Evolutionary conservation across 2,888 invertebrate species (phyloP), one percentile per base, ranked within the genome.

Genomic region (Tetragnatha montana): DNA sequence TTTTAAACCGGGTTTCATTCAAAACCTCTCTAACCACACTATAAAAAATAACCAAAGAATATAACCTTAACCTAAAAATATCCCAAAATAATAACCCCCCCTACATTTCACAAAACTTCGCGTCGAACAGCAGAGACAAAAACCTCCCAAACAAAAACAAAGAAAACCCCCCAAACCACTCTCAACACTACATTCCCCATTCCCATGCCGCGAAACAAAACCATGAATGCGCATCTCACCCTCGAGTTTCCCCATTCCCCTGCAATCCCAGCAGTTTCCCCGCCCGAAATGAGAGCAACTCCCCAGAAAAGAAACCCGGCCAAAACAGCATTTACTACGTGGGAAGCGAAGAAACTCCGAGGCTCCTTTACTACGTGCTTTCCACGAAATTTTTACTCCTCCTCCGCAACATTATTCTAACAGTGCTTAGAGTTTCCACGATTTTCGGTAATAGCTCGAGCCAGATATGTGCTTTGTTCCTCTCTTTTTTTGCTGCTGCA

Each of bases 381-480:
- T 22, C 60, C 69, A 19, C 47, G 49, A 84, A 75, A 76, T 84
- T 76, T 49, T 68, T 76, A 74, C 83, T 74, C 35, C 83, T 74
- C 35, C 35, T 35, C 60, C 73, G 22, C 19, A 74, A 73, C 82
- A 82, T 82, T 84, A 84, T 84, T 84, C 83, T 84, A 84, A 84
- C 75, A 76, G 83, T 76, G 83, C 83, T 76, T 84, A 76, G 76
- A 76, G 83, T 84, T 84, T 84, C 83, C 83, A 84, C 83, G 83
- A 84, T 84, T 84, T 76, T 68, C 76, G 17, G 76, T 84, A 84
- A 84, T 84, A 84, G 83, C 80, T 70, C 70, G 69, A 70, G 49
- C 80, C 19, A 69, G 47, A 69, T 60, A 47, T 22, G 47, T 10
- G 47, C 8, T 22, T 35, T 19, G 8, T 35, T 68, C 47, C n/a